Conservation (phyloP, 2,888 invertebrate species). For the Temnothorax ravouxi region DNA sequence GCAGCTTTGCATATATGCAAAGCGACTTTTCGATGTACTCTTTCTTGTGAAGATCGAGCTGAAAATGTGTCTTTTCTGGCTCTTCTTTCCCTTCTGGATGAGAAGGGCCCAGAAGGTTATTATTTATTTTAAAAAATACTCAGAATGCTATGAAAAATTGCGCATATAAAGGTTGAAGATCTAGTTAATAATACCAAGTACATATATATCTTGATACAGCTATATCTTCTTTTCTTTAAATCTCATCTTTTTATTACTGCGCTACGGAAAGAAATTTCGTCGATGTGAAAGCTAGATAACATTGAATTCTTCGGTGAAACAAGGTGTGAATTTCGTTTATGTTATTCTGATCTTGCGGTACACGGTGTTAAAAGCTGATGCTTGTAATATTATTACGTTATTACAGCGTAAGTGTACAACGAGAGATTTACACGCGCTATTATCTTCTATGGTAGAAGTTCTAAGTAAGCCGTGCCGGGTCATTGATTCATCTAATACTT, state of each 20-base stretch:
- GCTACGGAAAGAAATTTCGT: not conserved
- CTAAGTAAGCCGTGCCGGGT: conserved; percentile 1
- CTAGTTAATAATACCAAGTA: not conserved
- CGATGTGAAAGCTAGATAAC: conserved; percentile 1
- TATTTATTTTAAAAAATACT: too few species aligned
- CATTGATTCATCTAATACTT: conserved; percentile 62
- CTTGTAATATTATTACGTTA: conserved; percentile 36
- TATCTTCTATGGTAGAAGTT: conserved; percentile 3
- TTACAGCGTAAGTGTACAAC: conserved; percentile 23
- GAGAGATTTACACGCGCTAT: conserved; percentile 35
- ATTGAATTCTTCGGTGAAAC: not conserved
- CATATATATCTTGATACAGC: not conserved
- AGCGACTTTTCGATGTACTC: too few species aligned
- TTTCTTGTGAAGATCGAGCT: too few species aligned
- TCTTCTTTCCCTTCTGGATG: too few species aligned
- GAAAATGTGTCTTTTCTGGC: too few species aligned
- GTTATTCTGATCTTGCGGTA: conserved; percentile 22
- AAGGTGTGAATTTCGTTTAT: conserved; percentile 17
- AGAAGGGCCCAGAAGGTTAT: too few species aligned
- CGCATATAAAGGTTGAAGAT: not conserved
- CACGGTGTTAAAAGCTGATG: conserved; percentile 37
- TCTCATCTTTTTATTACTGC: conserved; percentile 1
- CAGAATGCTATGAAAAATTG: too few species aligned
- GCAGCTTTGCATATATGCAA: too few species aligned
- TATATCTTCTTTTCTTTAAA: not conserved